Percentiles rank a stretch among this genome's conserved stretches.
These are phyloP conservation scores for Diceros bicornis DNA, from an alignment of 2,797 vertebrate genomes.

Conservation along the genomic window DNA sequence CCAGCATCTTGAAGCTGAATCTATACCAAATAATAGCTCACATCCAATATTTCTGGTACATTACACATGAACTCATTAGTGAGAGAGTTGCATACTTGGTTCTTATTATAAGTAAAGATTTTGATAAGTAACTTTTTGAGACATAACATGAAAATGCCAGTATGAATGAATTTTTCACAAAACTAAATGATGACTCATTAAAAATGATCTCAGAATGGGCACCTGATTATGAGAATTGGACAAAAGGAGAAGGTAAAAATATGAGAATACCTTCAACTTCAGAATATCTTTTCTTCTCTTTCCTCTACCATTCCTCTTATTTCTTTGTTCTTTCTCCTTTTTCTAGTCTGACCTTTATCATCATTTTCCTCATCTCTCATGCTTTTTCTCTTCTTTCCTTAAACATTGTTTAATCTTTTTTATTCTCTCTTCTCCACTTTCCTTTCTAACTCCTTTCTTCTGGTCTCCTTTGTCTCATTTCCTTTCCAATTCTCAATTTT, in stretches of 20 bases:
- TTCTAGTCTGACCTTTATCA: not conserved
- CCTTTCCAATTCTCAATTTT: not conserved
- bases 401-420: not conserved
- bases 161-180: not conserved
- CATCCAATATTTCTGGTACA: not conserved
- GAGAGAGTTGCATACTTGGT: not conserved
- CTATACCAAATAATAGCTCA: not conserved
- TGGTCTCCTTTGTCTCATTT: not conserved
- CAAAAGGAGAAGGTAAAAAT: not conserved
- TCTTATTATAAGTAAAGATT: slow-evolving; percentile 12
- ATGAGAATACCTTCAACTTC: not conserved
- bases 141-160: not conserved
- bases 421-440: not conserved
- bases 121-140: not conserved
- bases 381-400: not conserved
- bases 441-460: not conserved
- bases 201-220: not conserved
- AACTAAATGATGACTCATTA: not conserved
- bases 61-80: not conserved
- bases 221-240: not conserved
- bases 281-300: not conserved
- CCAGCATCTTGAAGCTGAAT: not conserved
- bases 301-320: not conserved
- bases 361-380: not conserved
- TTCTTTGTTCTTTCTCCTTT: not conserved